Evolutionary conservation across 2,113 vertebrate species (phyloP), one percentile per base, ranked within the genome.

Genomic region (Pterocles burchelli): DNA sequence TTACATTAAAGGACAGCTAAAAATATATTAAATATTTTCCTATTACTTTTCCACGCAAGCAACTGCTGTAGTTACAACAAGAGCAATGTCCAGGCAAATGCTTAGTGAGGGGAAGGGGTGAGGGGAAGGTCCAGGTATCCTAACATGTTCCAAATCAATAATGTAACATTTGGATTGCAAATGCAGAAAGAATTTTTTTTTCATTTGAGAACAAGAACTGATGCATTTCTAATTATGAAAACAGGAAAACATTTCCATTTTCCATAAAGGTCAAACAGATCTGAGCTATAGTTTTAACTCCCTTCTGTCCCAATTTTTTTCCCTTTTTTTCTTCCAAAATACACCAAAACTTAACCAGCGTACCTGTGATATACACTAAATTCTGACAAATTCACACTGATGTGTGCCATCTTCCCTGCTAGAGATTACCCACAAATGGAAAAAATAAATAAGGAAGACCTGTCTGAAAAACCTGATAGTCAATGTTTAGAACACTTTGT

Each of bases 1-100:
- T 93, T 96, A 95, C 95, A 96, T 95, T 97, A 94, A 95, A 97
- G 95, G 93, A 96, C 95, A 97, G 93, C 95, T 97, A 96, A 96
- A 97, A 96, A 96, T 97, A 97, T 7, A 97, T 95, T 86, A 93
- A 96, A 97, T 96, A 96, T 72, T 97, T 96, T 97, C 95, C 96
- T 96, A 96, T 68, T 95, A 78, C 95, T 97, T 92, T 94, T 95
- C 96, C 95, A 90, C 25, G 92, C 83, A 81, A 90, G 82, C 96
- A 96, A 94, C 85, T 96, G 92, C 92, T 92, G 61, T 55, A 88
- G 65, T 96, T 91, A 96, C 90, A 90, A 79, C 57, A 25, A 45
- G 26, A 90, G 82, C 71, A 61, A 80, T 8, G 68, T n/a, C 88
- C 82, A 88, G 36, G 85, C 79, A 88, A 86, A 97, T 1, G 1